A percentile compares a stretch with the other conserved stretches of the same genome.
phyloP scores from a whole-genome alignment of 2,113 vertebrate species.

The Triplophysa rosa region DNA sequence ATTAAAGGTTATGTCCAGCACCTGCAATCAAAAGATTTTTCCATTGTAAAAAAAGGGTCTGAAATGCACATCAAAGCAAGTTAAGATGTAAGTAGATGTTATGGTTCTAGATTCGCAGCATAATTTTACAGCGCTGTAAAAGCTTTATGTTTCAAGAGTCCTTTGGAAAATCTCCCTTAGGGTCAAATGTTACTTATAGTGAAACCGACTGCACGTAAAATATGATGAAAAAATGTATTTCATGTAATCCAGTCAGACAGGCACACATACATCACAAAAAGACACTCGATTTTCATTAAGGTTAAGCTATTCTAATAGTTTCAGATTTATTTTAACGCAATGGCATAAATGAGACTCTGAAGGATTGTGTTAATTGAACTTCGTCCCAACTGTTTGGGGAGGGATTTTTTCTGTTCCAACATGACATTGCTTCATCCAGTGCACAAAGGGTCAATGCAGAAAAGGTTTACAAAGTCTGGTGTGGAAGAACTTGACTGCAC shows the following conservation, averaged over 20 bases:
- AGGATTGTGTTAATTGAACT: too few relatives aligned
- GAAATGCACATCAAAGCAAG: conserved; percentile 29
- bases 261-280: too few relatives aligned
- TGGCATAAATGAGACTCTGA: too few relatives aligned
- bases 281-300: background rate
- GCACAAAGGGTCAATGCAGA: too few relatives aligned
- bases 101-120: background rate
- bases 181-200: conserved; percentile 31
- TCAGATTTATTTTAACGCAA: too few relatives aligned
- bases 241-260: too few relatives aligned
- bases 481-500: too few relatives aligned
- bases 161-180: conserved; percentile 30
- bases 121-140: conserved; percentile 47
- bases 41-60: conserved; percentile 50
- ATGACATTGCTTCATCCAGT: too few relatives aligned
- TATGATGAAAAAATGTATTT: background rate
- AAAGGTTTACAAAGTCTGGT: too few relatives aligned
- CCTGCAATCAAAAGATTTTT: conserved; percentile 58
- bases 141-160: conserved; percentile 38
- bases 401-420: too few relatives aligned
- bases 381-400: too few relatives aligned
- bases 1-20: conserved; percentile 49
- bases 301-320: background rate
- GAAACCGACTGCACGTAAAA: background rate
- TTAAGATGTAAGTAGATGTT: conserved; percentile 26